Evolutionary conservation across 2,797 vertebrate species (phyloP), one percentile per base, ranked within the genome.

Genomic region (Cetoscarus ocellatus): DNA sequence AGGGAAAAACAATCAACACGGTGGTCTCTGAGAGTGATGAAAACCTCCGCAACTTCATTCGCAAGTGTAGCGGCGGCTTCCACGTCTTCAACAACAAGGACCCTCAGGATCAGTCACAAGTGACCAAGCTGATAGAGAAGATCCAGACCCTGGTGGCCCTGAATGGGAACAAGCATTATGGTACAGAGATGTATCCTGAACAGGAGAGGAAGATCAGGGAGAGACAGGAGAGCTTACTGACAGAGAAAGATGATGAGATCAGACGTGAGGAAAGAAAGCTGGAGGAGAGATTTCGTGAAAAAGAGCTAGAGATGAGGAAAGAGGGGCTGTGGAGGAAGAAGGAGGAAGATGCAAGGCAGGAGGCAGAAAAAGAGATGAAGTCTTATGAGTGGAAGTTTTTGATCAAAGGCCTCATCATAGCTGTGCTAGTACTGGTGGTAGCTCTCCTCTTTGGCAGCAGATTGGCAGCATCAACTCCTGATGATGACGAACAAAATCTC

Each of bases 1-100:
- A 78, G 0, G 42, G 65, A 0, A 87, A 90, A 74, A 76, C 68
- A 0, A 82, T 90, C 0, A 89, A 92, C 3, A 61, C 77, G 0
- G 34, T 91, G 36, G 88, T 93, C 12, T 43, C 58, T 0, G 70
- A 87, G 17, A 85, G 89, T 0, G 86, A 92, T 0, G 51, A 73
- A 7, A 77, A 77, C 39, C 82, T 93, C 18, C 78, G 83, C 27
- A 71, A 59, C 61, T 91, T 91, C 67, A 77, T 92, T 17, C 88
- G 85, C 51, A 84, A 74, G 60, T 91, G 92, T 36, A 82, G 80
- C 1, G 87, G 91, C 0, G 86, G 89, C 19, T 92, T 92, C 68
- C 73, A 88, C 1, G 85, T 90, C 53, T 92, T 93, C 52, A 70
- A 90, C 82, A 93, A 92, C 84, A 91, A 87, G 59, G 36, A 74